Percentiles rank a stretch among this genome's conserved stretches.
Evolutionary conservation across 2,797 vertebrate species (phyloP).

Genomic region (Pseudochaenichthys georgianus): DNA sequence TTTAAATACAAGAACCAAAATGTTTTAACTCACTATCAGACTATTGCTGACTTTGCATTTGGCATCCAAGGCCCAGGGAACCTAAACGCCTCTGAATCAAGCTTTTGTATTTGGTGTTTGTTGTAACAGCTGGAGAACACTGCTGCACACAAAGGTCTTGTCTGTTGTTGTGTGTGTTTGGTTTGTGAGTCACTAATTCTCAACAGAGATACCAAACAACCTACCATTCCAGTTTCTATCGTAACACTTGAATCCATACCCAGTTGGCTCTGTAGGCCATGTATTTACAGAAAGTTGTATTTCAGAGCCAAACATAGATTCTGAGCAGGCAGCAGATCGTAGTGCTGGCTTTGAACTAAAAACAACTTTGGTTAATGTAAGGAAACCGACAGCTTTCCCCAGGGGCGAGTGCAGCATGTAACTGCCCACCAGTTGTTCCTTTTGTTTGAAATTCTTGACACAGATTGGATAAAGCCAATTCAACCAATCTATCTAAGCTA

Average conservation of each 20-base stretch:
- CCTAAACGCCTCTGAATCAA: slow-evolving; percentile 32
- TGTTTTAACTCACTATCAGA: slow-evolving; percentile 7
- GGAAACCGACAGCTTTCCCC: not conserved
- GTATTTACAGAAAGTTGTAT: slow-evolving; percentile 21
- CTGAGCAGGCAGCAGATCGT: slow-evolving; percentile 13
- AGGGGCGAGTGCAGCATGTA: slow-evolving; percentile 23
- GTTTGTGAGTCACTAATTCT: slow-evolving; percentile 60
- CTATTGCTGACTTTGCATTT: slow-evolving; percentile 8
- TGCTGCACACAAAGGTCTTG: slow-evolving; percentile 28
- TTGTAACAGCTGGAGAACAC: slow-evolving; percentile 68
- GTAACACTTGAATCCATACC: slow-evolving; percentile 29
- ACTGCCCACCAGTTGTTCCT: not conserved
- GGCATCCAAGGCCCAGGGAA: slow-evolving; percentile 1
- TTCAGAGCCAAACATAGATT: slow-evolving; percentile 31
- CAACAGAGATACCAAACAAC: slow-evolving; percentile 45
- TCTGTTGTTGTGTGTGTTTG: slow-evolving; percentile 58
- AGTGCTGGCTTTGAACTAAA: slow-evolving; percentile 18
- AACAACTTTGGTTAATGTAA: slow-evolving; percentile 13
- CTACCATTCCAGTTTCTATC: slow-evolving; percentile 39
- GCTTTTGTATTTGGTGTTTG: slow-evolving; percentile 60
- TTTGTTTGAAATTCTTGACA: slow-evolving; percentile 34
- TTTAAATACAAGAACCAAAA: slow-evolving; percentile 26
- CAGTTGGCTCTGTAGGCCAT: slow-evolving; percentile 30
- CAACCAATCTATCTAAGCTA: not conserved
- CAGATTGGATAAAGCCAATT: slow-evolving; percentile 15